A percentile compares a stretch with the other conserved stretches of the same genome.
These are phyloP conservation scores for Amorpha juglandis DNA, from an alignment of 2,888 invertebrate genomes.

Conservation along the genomic window DNA sequence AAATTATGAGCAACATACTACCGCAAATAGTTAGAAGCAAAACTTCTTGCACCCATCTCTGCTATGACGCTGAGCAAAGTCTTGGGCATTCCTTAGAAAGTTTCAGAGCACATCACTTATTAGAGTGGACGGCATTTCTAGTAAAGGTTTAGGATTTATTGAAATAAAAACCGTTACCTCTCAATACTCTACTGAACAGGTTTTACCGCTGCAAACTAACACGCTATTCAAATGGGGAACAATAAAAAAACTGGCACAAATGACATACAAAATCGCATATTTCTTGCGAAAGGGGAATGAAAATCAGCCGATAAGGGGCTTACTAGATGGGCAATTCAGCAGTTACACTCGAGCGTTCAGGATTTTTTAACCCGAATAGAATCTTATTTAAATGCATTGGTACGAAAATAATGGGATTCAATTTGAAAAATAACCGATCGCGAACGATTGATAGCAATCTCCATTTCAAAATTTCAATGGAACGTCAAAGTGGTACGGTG, in stretches of 20 bases:
- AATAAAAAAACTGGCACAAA: slow-evolving; percentile 41
- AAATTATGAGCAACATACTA: too few relatives aligned
- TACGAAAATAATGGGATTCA: slow-evolving; percentile 40
- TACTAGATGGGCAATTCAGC: slow-evolving; percentile 56
- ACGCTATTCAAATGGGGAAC: slow-evolving; percentile 50
- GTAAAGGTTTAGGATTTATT: neutral
- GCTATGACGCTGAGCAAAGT: too few relatives aligned
- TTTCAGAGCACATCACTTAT: neutral
- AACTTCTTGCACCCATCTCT: too few relatives aligned
- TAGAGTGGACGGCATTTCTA: too few relatives aligned
- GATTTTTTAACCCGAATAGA: slow-evolving; percentile 48
- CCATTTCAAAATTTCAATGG: slow-evolving; percentile 46
- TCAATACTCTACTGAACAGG: slow-evolving; percentile 31
- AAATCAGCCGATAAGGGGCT: slow-evolving; percentile 61
- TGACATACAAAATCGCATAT: slow-evolving; percentile 29
- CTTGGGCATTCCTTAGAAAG: neutral
- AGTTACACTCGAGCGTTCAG: slow-evolving; percentile 47
- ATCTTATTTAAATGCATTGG: slow-evolving; percentile 41
- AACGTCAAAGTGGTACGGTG: slow-evolving; percentile 46
- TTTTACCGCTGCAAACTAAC: slow-evolving; percentile 45
- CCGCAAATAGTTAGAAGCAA: too few relatives aligned
- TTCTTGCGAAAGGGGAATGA: slow-evolving; percentile 52
- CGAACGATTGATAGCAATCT: slow-evolving; percentile 34
- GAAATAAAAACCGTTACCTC: neutral
- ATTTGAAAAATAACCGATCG: slow-evolving; percentile 34